Percentiles rank a stretch among this genome's conserved stretches.
phyloP scores from a whole-genome alignment of 2,888 invertebrate species.

The Stenichneumon culpator region DNA sequence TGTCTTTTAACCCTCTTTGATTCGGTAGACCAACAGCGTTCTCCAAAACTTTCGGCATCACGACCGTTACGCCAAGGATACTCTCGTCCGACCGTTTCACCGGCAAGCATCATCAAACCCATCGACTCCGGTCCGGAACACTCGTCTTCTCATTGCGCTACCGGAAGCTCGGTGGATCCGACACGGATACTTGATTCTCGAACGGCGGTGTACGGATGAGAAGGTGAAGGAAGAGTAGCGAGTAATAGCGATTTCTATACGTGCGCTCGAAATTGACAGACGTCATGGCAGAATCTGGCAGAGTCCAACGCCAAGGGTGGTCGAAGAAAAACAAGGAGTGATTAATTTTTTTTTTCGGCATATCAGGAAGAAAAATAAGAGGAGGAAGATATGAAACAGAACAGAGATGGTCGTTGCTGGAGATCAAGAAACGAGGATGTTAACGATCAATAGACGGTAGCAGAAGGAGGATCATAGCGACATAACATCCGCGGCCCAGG shows the following conservation, averaged over 20 bases:
- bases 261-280: not conserved
- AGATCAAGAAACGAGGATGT: not conserved
- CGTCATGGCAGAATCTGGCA: not conserved
- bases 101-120: conserved; percentile 61
- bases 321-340: conserved; percentile 37
- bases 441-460: not conserved
- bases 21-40: not conserved
- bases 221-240: not conserved
- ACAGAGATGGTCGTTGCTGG: not conserved
- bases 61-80: conserved; percentile 4
- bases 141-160: conserved; percentile 13
- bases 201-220: conserved; percentile 22
- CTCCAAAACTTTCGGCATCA: conserved; percentile 42
- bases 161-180: conserved; percentile 18
- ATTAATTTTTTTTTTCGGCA: conserved; percentile 62
- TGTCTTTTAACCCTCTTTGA: conserved; percentile 54
- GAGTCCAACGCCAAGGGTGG: conserved; percentile 19
- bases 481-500: not conserved
- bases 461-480: not conserved
- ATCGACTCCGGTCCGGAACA: conserved; percentile 39
- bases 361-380: not conserved
- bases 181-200: conserved; percentile 48
- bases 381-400: conserved; percentile 24
- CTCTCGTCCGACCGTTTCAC: not conserved
- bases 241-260: not conserved